Percentiles rank a stretch among this genome's conserved stretches.
Evolutionary conservation across 2,113 vertebrate genomes (phyloP).

Genomic region (Spea bombifrons): DNA sequence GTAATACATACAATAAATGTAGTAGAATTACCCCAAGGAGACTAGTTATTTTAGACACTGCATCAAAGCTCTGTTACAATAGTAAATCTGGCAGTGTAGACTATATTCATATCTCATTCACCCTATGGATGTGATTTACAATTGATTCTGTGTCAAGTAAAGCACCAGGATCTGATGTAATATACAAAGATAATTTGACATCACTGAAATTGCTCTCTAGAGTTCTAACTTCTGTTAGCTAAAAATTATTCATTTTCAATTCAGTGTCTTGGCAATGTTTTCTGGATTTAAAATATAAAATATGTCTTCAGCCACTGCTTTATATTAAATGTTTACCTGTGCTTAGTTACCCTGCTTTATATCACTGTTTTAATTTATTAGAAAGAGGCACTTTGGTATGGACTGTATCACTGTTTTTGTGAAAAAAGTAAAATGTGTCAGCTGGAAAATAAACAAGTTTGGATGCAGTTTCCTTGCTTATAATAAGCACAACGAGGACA

Average conservation of each 20-base stretch:
- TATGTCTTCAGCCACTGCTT: constrained; percentile 17
- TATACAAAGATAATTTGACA: constrained; percentile 45
- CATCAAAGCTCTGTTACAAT: constrained; percentile 38
- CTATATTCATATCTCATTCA: constrained; percentile 37
- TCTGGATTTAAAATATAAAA: constrained; percentile 22
- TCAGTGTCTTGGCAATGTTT: constrained; percentile 28
- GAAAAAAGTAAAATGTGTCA: too few relatives aligned
- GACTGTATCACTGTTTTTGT: too few relatives aligned
- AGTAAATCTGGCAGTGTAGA: constrained; percentile 33
- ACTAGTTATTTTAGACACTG: constrained; percentile 19
- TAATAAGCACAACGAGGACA: too few relatives aligned
- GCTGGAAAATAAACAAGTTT: too few relatives aligned
- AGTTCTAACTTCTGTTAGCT: constrained; percentile 40
- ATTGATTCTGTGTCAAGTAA: constrained; percentile 48
- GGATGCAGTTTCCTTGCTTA: too few relatives aligned
- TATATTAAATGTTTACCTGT: constrained; percentile 26
- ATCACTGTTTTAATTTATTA: constrained; percentile 16
- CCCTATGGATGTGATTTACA: constrained; percentile 45
- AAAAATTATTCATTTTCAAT: constrained; percentile 24
- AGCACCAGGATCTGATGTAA: constrained; percentile 38
- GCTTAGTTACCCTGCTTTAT: constrained; percentile 7
- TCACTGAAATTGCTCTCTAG: constrained; percentile 30
- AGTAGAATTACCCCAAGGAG: constrained; percentile 26
- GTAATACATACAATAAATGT: constrained; percentile 52
- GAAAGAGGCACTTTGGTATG: neutral